Conservation (phyloP, 2,113 vertebrate species). For the Myotis brandtii region DNA sequence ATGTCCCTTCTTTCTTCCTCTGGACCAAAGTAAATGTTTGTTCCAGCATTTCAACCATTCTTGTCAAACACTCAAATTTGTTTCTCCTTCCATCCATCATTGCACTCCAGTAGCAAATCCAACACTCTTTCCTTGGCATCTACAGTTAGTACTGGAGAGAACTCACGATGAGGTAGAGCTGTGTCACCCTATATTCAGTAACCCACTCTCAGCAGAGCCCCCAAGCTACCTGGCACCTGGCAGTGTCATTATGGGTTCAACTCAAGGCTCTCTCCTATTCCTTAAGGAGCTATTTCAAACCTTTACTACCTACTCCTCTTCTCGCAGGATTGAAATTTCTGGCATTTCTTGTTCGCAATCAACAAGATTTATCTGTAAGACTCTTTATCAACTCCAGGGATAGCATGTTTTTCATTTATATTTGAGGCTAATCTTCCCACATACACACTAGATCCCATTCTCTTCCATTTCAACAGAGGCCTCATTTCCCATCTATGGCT, state of each 20-base stretch:
- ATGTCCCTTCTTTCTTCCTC: neutral
- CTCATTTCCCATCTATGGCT: neutral
- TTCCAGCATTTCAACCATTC: neutral
- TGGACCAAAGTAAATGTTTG: neutral
- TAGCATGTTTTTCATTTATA: neutral
- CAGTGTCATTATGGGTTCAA: neutral
- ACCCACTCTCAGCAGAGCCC: neutral
- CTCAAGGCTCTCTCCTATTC: neutral
- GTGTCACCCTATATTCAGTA: rapidly evolving
- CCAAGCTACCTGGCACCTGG: neutral
- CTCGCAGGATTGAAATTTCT: neutral
- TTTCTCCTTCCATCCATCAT: neutral
- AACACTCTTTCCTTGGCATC: neutral
- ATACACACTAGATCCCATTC: neutral
- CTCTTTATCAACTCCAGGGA: neutral
- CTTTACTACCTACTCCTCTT: neutral
- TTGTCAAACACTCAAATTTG: neutral
- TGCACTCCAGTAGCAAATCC: neutral
- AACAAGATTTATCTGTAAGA: neutral
- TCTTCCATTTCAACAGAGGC: neutral
- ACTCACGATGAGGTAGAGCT: neutral
- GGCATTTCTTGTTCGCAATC: neutral
- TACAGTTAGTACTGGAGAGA: neutral
- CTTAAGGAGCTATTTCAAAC: neutral
- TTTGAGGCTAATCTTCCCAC: neutral